Evolutionary conservation across 2,797 vertebrate species (phyloP), one percentile per base, ranked within the genome.

Genomic region (Halcyon smyrnensis): DNA sequence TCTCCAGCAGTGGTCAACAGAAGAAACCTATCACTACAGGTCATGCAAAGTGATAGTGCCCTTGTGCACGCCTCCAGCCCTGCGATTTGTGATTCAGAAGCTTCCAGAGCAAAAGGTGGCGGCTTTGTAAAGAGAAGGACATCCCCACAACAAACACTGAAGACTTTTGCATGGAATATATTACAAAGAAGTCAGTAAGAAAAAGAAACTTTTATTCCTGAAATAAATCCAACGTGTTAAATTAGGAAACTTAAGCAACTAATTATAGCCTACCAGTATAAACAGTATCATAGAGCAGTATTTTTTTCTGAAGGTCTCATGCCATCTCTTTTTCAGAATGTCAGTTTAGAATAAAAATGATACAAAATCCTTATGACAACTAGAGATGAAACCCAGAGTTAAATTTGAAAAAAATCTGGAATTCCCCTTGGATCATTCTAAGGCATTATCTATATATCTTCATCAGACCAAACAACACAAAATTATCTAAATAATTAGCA

Each of bases 351-450:
- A 65, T 15, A 89, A 87, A 95, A 87, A 71, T 43, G 91, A 86
- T 53, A 92, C 23, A 76, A 89, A 73, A 67, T 23, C 39, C 15
- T 63, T 59, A 45, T 16, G 81, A 82, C 39, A 76, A 51, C 41
- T 60, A 53, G 79, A 87, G 74, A 93, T 23, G 67, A 96, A 95
- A 96, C 39, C 10, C 67, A 59, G 59, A 87, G 50, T 81, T 69
- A 79, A 90, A 90, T 51, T 76, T 76, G 67, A 59, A 95, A 84
- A 30, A 81, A 76, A 87, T 71, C 25, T 77, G 77, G 84, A 82
- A 84, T 76, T 92, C 81, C 84, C 80, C 94, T 90, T 94, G 93
- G 88, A 84, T 96, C 86, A 59, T 32, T 77, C 36, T 56, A 70
- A 67, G 36, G n/a, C 70, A 67, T 48, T 4, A 8, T 46, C 80